Base-by-base conservation (phyloP, 2,888 invertebrate species). In the Phyllotreta cruciferae region DNA sequence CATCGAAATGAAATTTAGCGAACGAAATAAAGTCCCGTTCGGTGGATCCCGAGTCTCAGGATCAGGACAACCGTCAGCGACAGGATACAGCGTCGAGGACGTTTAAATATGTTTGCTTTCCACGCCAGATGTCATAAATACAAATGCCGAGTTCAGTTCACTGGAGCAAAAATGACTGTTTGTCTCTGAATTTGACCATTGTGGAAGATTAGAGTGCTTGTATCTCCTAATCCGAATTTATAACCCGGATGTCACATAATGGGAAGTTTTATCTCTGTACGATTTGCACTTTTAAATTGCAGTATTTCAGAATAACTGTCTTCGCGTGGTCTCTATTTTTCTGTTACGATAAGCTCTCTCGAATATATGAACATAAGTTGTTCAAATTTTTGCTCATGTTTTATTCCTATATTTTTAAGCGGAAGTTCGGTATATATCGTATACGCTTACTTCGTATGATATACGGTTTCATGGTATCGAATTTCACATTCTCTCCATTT, bases 181-280 rank as follows among this genome's bases (percentile, higher is more conserved):
- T 77, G 76, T 77, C 77, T 75, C 75, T 74, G 74, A 77, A 75
- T 77, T 74, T 77, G 77, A 76, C 76, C 76, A 76, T 75, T 74
- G 76, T 73, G 75, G 77, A 70, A 76, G 75, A 78, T 77, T 78
- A 77, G 71, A 74, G 75, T 75, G 74, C 71, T 73, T 74, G 71
- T 74, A 71, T 73, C 68, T 70, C 69, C 74, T 75, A 77, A 77
- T 76, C 76, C 71, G 70, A 73, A 77, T 76, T 77, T 77, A 75
- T 77, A 73, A 71, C 75, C 62, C 67, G 68, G 60, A 54, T 64
- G 66, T 62, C 64, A 66, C 60, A 69, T 66, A 62, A 67, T 63
- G 57, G 66, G 45, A 56, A 61, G 60, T 66, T 67, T 64, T 67
- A 69, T 67, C 64, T 67, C 64, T 64, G 61, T 65, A 66, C 71